phyloP scores from a whole-genome alignment of 2,797 vertebrate species.

The Florisuga fusca region DNA sequence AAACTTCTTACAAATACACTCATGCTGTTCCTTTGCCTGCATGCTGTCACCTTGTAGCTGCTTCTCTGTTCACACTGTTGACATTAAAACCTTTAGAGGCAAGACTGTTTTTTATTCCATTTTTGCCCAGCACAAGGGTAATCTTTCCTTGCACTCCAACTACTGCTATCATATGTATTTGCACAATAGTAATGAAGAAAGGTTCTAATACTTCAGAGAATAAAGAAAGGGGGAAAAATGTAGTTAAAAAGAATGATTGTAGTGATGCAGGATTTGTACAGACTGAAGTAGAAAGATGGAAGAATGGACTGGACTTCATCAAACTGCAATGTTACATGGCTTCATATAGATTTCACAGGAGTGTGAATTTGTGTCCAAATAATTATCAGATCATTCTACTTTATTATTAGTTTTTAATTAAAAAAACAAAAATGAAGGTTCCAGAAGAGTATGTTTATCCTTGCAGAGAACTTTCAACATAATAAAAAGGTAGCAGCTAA shows the following conservation, averaged over 20 bases:
- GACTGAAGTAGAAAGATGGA: not conserved
- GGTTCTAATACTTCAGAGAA: not conserved
- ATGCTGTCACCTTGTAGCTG: not conserved
- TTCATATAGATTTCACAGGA: constrained; percentile 15
- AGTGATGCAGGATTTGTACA: not conserved
- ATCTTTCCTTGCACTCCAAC: not conserved
- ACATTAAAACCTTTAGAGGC: not conserved
- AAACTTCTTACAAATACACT: not conserved
- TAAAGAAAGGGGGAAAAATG: not conserved
- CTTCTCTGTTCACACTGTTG: not conserved
- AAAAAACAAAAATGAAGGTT: not conserved
- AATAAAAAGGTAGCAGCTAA: constrained; percentile 6
- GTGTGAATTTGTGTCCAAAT: constrained; percentile 20
- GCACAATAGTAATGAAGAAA: not conserved
- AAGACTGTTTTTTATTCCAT: not conserved
- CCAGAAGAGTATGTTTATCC: not conserved
- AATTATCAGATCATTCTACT: constrained; percentile 13
- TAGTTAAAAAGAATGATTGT: not conserved
- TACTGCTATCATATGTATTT: not conserved
- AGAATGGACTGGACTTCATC: not conserved
- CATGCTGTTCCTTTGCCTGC: not conserved
- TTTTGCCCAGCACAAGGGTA: not conserved
- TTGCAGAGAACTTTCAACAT: constrained; percentile 12
- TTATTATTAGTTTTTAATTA: constrained; percentile 44
- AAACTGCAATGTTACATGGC: not conserved